These are phyloP conservation scores for Chrysocyon brachyurus DNA, from an alignment of 2,797 vertebrate species.

Conservation along the genomic window DNA sequence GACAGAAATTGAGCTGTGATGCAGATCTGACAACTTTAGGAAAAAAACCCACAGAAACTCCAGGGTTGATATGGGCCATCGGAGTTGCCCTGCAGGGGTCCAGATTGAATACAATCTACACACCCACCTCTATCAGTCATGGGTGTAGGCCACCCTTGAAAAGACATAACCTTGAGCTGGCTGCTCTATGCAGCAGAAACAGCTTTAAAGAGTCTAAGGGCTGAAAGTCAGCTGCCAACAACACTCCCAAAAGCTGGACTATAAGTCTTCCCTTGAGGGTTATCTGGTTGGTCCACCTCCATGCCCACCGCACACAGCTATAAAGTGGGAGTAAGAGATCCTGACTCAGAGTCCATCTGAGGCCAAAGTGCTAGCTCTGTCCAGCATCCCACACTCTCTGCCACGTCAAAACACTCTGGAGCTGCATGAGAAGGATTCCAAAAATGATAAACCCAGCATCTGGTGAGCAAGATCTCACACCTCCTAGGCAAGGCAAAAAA, in stretches of 20 bases:
- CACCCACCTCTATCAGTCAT: not conserved
- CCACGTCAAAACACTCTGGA: accelerated
- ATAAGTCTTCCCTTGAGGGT: no score
- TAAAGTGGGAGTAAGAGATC: not conserved
- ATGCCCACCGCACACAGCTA: not conserved
- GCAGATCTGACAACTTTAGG: not conserved
- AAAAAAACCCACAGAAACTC: not conserved
- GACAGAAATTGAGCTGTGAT: not conserved
- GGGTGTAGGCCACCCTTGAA: not conserved
- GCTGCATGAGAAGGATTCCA: not conserved
- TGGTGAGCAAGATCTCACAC: not conserved
- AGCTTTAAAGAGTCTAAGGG: not conserved
- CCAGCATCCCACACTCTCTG: accelerated
- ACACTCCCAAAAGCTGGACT: not conserved
- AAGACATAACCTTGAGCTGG: no score
- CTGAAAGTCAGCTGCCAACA: not conserved
- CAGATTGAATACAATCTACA: not conserved
- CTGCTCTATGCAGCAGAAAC: not conserved
- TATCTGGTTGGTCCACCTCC: not conserved
- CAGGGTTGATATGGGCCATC: not conserved
- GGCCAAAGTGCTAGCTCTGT: not conserved
- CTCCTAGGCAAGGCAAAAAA: not conserved
- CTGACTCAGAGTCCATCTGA: not conserved
- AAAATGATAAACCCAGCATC: accelerated
- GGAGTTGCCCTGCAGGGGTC: accelerated